These are phyloP conservation scores for Salminus brasiliensis DNA, from an alignment of 2,113 vertebrate genomes.

Conservation along the genomic window DNA sequence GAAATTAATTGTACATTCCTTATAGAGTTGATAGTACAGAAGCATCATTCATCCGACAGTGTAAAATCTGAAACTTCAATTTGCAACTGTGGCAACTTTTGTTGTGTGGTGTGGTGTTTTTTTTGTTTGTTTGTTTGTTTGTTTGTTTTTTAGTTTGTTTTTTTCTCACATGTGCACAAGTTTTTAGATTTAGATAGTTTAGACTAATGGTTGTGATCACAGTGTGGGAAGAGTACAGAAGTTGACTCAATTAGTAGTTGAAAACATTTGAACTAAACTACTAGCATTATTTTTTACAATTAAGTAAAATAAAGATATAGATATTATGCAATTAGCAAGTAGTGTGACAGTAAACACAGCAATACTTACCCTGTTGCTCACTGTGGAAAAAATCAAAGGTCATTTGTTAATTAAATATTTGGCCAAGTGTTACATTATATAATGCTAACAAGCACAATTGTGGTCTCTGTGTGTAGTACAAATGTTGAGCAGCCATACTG, in stretches of 20 bases:
- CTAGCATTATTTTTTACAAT: neutral
- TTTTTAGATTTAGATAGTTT: neutral
- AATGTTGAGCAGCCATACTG: neutral
- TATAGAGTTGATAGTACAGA: neutral
- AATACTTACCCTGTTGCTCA: slow-evolving; percentile 89
- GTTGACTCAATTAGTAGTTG: neutral
- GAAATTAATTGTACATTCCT: neutral
- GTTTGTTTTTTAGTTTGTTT: too few relatives aligned
- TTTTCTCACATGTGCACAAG: too few relatives aligned
- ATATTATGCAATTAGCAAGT: neutral
- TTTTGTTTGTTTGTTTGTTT: neutral
- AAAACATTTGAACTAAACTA: neutral
- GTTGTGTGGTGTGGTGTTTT: neutral
- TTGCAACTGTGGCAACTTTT: neutral
- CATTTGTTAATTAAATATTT: neutral
- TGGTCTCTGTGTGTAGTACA: neutral
- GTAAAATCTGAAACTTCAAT: neutral
- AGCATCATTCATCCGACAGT: neutral
- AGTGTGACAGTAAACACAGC: neutral
- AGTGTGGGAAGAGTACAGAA: neutral
- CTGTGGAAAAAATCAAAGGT: slow-evolving; percentile 70
- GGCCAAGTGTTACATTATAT: neutral
- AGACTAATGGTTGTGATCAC: neutral
- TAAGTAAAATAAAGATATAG: neutral
- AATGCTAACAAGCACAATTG: neutral